Base-by-base conservation (phyloP, 2,113 vertebrate genomes). In the Oxyruncus cristatus region DNA sequence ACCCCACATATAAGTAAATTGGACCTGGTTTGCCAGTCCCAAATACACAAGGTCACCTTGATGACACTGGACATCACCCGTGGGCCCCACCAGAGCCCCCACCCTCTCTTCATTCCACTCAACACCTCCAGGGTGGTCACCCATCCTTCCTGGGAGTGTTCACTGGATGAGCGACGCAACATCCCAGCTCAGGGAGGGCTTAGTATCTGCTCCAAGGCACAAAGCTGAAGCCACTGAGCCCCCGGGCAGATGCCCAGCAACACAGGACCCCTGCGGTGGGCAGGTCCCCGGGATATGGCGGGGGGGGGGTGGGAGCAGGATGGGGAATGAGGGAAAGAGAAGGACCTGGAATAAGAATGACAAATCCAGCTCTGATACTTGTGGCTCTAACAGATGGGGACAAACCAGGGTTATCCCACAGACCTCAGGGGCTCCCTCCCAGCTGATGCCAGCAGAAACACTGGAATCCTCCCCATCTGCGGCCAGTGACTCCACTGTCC, bases 221-320 rank as follows among this genome's bases (percentile, higher is more conserved):
- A 8, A 44, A 35, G 53, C 11, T 39, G 77, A 65, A 70, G 49
- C 32, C 49, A n/a, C 5, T 24, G 6, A 78, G 61, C 42, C n/a
- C 5, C 16, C 78, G 16, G 30, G 2, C 22, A 13, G 3, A 24
- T 2, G 9, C 12, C 56, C 4, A 5, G 65, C 41, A 68, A 16
- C 19, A 9, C 0, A 1, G 63, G 49, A 46, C 9, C 14, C 28
- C 28, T 2, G 1, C 27, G 37, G 15, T 1, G 1, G 28, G 33
- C 52, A 53, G 33, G 8, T 17, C 10, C 46, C 46, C 53, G 30
- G 49, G 5, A 35, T 47, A 30, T 16, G 53, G n/a, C 41, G 7
- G 22, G 5, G 6, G n/a, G 46, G 7, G 22, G 5, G 6, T 5
- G 65, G 23, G 28, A 24, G 42, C 5, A 5, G 47, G 33, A 21